These are phyloP conservation scores for Valencia hispanica DNA, from an alignment of 2,797 vertebrate genomes.

Conservation along the genomic window DNA sequence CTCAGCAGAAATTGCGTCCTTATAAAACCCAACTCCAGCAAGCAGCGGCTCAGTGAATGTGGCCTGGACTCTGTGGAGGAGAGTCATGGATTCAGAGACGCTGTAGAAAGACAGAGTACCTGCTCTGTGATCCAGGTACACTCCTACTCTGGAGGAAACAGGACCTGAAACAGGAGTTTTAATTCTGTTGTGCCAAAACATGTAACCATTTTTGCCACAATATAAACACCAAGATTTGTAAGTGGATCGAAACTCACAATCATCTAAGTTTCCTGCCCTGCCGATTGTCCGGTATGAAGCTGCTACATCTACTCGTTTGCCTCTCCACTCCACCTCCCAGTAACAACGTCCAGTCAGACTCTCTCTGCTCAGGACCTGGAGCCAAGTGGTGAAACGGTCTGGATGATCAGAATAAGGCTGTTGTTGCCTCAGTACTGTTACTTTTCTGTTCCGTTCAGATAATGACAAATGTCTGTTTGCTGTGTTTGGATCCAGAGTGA, in stretches of 20 bases:
- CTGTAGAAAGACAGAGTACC: slow-evolving; percentile 10
- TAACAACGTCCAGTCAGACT: neutral
- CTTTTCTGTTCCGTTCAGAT: slow-evolving; percentile 1
- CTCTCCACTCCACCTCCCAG: slow-evolving; percentile 6
- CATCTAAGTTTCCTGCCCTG: neutral
- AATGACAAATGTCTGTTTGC: slow-evolving; percentile 1
- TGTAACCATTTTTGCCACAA: neutral
- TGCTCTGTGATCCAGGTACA: slow-evolving; percentile 14
- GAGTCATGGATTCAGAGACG: slow-evolving; percentile 7
- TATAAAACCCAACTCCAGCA: slow-evolving; percentile 8
- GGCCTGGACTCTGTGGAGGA: slow-evolving; percentile 10
- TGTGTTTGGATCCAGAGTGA: neutral
- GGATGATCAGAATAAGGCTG: slow-evolving; percentile 2
- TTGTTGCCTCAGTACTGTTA: neutral
- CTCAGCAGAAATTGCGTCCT: neutral
- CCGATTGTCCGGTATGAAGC: neutral
- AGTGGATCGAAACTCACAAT: slow-evolving; percentile 1
- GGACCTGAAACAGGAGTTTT: slow-evolving; percentile 5
- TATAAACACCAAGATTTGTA: slow-evolving; percentile 3
- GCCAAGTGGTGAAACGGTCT: neutral
- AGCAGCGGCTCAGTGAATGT: slow-evolving; percentile 4
- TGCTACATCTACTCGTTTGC: neutral
- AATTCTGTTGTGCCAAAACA: neutral
- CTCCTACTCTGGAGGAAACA: slow-evolving; percentile 10
- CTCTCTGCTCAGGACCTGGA: slow-evolving; percentile 8